Percentiles rank a stretch among this genome's conserved stretches.
phyloP scores from a whole-genome alignment of 92 coral and sea anemone species.

The Actinernus sp. region DNA sequence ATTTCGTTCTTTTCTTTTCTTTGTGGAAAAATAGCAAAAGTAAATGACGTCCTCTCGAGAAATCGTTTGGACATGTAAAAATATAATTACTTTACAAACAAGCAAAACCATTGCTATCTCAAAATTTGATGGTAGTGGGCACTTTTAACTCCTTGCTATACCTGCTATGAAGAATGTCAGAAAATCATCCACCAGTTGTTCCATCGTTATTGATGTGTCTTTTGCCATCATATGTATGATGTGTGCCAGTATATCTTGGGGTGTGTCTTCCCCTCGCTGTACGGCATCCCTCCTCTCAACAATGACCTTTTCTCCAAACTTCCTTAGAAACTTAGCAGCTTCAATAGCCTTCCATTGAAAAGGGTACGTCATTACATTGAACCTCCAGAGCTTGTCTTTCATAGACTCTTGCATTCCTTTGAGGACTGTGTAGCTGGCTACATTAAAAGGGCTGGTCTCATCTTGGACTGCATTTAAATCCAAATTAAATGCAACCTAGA shows the following conservation, averaged over 20 bases:
- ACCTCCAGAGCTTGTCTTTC: conserved; percentile 50
- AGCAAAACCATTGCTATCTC: too few species aligned
- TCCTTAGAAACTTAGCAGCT: conserved; percentile 54
- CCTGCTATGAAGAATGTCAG: conserved; percentile 73
- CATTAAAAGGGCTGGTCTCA: conserved; percentile 60
- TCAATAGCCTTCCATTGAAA: conserved; percentile 48
- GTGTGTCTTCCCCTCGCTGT: conserved; percentile 45
- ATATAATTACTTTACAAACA: too few species aligned
- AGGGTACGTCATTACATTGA: conserved; percentile 39
- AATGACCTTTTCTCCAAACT: conserved; percentile 62
- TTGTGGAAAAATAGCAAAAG: too few species aligned
- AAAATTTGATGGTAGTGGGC: too few species aligned
- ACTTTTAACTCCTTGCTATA: neutral
- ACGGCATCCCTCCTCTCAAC: conserved; percentile 58
- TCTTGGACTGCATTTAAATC: conserved; percentile 61
- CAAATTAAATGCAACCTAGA: conserved; percentile 80
- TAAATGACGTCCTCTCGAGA: too few species aligned
- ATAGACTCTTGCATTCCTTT: conserved; percentile 43
- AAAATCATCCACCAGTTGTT: conserved; percentile 73
- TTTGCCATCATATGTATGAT: conserved; percentile 33
- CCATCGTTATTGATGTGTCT: conserved; percentile 39
- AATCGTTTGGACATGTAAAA: too few species aligned
- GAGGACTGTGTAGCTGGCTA: conserved; percentile 40
- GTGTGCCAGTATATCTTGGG: conserved; percentile 57
- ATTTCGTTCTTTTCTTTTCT: too few species aligned